Percentiles rank a stretch among this genome's conserved stretches.
These are phyloP conservation scores for Aphrophora alni DNA, from an alignment of 2,888 invertebrate species.

Conservation along the genomic window DNA sequence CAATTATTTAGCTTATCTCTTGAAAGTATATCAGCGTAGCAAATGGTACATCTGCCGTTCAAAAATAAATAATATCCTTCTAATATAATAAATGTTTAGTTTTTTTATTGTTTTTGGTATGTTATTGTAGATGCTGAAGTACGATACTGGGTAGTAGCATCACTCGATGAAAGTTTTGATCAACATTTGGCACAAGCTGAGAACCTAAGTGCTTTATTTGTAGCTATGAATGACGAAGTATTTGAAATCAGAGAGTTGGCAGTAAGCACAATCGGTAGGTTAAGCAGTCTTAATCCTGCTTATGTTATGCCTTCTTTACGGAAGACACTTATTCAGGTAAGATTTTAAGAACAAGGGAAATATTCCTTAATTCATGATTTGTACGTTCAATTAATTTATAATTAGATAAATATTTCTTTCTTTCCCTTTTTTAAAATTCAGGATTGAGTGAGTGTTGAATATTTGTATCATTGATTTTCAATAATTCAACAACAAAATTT, in stretches of 20 bases:
- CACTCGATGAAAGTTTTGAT: slow-evolving; percentile 91
- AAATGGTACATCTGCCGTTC: too few relatives aligned
- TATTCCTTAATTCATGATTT: too few relatives aligned
- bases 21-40: too few relatives aligned
- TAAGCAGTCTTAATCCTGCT: slow-evolving; percentile 95
- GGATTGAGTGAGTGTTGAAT: too few relatives aligned
- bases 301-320: slow-evolving; percentile 97
- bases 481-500: too few relatives aligned
- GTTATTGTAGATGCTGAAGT: slow-evolving; percentile 79
- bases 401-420: too few relatives aligned
- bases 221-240: slow-evolving; percentile 96
- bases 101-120: slow-evolving; percentile 10
- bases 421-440: too few relatives aligned
- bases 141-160: slow-evolving; percentile 89
- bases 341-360: too few relatives aligned
- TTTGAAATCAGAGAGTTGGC: slow-evolving; percentile 95
- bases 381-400: too few relatives aligned
- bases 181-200: slow-evolving; percentile 96
- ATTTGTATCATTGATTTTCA: too few relatives aligned
- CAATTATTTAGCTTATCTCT: too few relatives aligned
- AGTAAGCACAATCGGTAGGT: slow-evolving; percentile 89
- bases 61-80: too few relatives aligned
- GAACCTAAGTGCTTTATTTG: slow-evolving; percentile 89
- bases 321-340: slow-evolving; percentile 81
- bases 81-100: not conserved